Conservation (phyloP, 2,797 vertebrate species). For the Periparus ater region DNA sequence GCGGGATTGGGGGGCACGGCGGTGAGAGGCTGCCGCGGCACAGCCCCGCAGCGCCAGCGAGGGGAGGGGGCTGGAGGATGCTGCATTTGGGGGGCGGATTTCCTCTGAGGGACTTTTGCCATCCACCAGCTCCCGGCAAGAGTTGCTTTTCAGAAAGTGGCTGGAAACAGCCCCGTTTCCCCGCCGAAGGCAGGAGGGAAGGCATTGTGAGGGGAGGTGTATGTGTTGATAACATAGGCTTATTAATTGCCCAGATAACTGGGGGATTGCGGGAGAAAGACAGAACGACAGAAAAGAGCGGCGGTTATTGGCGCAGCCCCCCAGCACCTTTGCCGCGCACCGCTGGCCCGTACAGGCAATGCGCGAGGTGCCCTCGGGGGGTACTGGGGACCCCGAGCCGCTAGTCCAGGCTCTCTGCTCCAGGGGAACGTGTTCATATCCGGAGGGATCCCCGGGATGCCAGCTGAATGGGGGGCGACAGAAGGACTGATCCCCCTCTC, state of each 20-base stretch:
- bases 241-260: background rate
- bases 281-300: too few relatives aligned
- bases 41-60: background rate
- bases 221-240: accelerated
- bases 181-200: background rate
- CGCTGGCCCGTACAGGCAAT: background rate
- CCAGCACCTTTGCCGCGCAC: background rate
- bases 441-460: background rate
- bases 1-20: background rate
- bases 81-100: too few relatives aligned
- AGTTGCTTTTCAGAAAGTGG: accelerated
- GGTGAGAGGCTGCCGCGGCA: background rate
- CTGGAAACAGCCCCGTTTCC: background rate
- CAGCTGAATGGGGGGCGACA: background rate
- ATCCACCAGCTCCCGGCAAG: background rate
- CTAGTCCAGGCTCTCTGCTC: background rate
- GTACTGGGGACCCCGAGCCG: background rate
- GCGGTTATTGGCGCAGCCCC: background rate
- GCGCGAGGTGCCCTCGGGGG: background rate
- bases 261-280: background rate
- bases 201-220: background rate
- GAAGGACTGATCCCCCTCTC: background rate
- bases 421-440: background rate
- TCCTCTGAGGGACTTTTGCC: background rate
- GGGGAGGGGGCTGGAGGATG: background rate